Evolutionary conservation across 2,888 invertebrate genomes (phyloP).

Genomic region (Eucera pruinosa): DNA sequence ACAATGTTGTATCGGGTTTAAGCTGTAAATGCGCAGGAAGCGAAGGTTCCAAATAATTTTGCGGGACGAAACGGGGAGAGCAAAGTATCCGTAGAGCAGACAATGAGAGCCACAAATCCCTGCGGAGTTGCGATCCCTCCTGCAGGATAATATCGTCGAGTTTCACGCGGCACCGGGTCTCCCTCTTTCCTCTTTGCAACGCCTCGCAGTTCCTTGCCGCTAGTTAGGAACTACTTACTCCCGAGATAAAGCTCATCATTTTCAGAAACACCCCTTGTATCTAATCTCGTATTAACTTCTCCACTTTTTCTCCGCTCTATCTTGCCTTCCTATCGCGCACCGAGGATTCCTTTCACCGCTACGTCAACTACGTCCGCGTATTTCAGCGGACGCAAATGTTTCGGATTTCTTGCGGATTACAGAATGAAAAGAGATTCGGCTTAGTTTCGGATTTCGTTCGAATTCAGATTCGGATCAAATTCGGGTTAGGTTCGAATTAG

Average conservation of each 20-base stretch:
- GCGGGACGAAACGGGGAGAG: constrained; percentile 11
- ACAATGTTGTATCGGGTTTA: constrained; percentile 3
- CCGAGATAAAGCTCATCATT: constrained; percentile 32
- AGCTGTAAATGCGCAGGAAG: constrained; percentile 16
- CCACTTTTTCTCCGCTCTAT: no score
- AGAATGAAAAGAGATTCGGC: no score
- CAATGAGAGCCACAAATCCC: constrained; percentile 67
- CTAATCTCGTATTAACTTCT: background rate
- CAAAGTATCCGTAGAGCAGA: constrained; percentile 47
- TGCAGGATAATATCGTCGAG: constrained; percentile 56
- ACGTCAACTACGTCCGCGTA: no score
- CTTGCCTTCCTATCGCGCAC: no score
- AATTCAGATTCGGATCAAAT: no score
- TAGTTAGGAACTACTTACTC: constrained; percentile 38
- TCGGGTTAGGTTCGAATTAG: no score
- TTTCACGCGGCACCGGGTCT: background rate
- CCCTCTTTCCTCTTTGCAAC: background rate
- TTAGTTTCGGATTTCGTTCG: no score
- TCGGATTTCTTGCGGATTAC: no score
- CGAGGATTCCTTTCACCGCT: no score
- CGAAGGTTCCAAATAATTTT: constrained; percentile 49
- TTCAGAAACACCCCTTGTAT: constrained; percentile 12
- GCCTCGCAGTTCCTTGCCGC: constrained; percentile 12
- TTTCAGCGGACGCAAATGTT: no score
- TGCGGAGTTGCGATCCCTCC: constrained; percentile 43